phyloP scores from a whole-genome alignment of 2,113 vertebrate species.

The Erythrocercus mccallii region DNA sequence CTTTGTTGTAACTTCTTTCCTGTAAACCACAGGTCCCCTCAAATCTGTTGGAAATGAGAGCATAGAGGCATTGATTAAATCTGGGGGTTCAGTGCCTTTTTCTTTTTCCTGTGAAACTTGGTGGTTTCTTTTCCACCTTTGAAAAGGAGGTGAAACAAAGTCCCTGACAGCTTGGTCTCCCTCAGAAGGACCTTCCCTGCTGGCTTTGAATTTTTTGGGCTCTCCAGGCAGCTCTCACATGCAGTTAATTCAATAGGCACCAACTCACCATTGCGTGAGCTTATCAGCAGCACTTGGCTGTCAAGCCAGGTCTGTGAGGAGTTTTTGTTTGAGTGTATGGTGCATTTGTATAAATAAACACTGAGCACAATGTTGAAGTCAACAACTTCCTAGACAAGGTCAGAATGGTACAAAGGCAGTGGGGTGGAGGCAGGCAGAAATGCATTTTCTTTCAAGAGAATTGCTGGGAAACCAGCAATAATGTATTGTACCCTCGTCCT shows the following conservation, averaged over 20 bases:
- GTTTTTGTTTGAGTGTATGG: slow-evolving; percentile 51
- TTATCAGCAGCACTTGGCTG: slow-evolving; percentile 59
- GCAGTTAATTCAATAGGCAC: neutral
- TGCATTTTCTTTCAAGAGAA: slow-evolving; percentile 73
- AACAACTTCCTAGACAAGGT: slow-evolving; percentile 62
- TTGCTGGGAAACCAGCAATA: slow-evolving; percentile 64
- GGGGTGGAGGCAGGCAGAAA: slow-evolving; percentile 10
- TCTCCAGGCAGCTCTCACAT: neutral
- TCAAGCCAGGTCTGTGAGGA: neutral
- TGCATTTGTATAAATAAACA: slow-evolving; percentile 68
- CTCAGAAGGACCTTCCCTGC: neutral
- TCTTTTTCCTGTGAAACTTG: fast-evolving
- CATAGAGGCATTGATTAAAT: neutral
- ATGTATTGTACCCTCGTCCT: slow-evolving; percentile 66
- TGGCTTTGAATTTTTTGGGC: neutral
- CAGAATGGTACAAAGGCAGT: slow-evolving; percentile 57
- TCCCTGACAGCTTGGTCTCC: neutral
- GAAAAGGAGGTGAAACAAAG: neutral
- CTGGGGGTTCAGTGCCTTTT: neutral
- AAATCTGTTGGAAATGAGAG: neutral
- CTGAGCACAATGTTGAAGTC: slow-evolving; percentile 62
- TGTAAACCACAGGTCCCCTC: neutral
- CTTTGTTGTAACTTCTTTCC: neutral
- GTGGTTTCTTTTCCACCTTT: neutral
- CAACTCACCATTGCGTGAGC: neutral